These are phyloP conservation scores for Drosophila rellima DNA, from an alignment of 2,888 invertebrate species.

Conservation along the genomic window DNA sequence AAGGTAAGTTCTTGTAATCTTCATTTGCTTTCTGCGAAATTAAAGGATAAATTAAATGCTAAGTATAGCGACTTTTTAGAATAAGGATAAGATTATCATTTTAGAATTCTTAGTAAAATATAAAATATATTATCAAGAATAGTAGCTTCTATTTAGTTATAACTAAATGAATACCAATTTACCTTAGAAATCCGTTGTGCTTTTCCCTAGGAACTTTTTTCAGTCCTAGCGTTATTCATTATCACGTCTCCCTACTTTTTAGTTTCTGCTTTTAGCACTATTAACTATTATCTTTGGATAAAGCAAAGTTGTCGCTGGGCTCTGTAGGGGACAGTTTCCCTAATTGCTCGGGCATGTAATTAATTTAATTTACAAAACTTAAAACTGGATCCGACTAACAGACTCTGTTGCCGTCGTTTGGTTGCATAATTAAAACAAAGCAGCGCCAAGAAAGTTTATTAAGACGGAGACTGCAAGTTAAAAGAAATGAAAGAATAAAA, in stretches of 20 bases:
- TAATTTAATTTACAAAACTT: slow-evolving; percentile 68
- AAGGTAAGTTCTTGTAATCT: slow-evolving; percentile 3
- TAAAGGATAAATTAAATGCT: too few relatives aligned
- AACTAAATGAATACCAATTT: not conserved
- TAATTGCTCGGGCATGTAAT: slow-evolving; percentile 70
- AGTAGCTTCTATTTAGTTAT: not conserved
- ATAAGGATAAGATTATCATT: not conserved
- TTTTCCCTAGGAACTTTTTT: not conserved
- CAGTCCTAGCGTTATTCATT: slow-evolving; percentile 21
- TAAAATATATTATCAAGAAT: too few relatives aligned
- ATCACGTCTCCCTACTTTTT: slow-evolving; percentile 2
- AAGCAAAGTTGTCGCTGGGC: slow-evolving; percentile 52
- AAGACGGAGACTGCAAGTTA: slow-evolving; percentile 35
- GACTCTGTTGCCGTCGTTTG: slow-evolving; percentile 42
- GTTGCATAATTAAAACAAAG: slow-evolving; percentile 69
- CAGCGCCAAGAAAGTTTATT: slow-evolving; percentile 62
- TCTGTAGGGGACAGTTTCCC: slow-evolving; percentile 62
- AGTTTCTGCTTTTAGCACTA: slow-evolving; percentile 46
- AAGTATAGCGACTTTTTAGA: too few relatives aligned
- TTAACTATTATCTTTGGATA: slow-evolving; percentile 62
- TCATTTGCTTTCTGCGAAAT: slow-evolving; percentile 1
- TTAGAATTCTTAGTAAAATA: too few relatives aligned
- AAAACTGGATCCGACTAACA: slow-evolving; percentile 49
- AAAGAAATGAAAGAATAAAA: slow-evolving; percentile 39
- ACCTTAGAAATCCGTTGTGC: not conserved